Percentiles rank a stretch among this genome's conserved stretches.
Evolutionary conservation across 2,888 invertebrate genomes (phyloP).

Genomic region (Phlogophora meticulosa): DNA sequence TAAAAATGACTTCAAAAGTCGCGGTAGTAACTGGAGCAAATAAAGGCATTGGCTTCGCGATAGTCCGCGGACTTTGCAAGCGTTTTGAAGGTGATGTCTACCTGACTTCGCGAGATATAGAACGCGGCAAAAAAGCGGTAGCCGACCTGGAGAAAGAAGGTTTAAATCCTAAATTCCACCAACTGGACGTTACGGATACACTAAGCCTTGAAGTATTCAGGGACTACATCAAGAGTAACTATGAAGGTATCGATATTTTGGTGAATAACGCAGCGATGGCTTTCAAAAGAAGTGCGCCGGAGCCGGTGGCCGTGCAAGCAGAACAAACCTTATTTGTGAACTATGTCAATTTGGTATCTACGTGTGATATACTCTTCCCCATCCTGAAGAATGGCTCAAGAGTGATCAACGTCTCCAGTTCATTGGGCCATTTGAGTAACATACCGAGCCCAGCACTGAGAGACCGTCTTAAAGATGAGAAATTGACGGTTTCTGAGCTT

Average conservation of each 20-base stretch:
- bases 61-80: slow-evolving; percentile 93
- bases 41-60: slow-evolving; percentile 94
- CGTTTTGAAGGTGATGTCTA: slow-evolving; percentile 93
- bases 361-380: slow-evolving; percentile 94
- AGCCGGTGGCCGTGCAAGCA: slow-evolving; percentile 93
- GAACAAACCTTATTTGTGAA: slow-evolving; percentile 93
- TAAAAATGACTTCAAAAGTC: slow-evolving; percentile 78
- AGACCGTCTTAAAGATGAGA: slow-evolving; percentile 88
- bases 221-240: slow-evolving; percentile 90
- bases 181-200: slow-evolving; percentile 92
- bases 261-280: slow-evolving; percentile 95
- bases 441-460: slow-evolving; percentile 91
- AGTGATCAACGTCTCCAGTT: slow-evolving; percentile 94
- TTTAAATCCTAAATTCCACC: slow-evolving; percentile 91
- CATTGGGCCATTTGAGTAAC: slow-evolving; percentile 90
- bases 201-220: slow-evolving; percentile 91
- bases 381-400: slow-evolving; percentile 93
- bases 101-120: slow-evolving; percentile 92
- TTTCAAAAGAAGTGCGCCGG: slow-evolving; percentile 91
- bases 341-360: slow-evolving; percentile 92
- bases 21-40: slow-evolving; percentile 93
- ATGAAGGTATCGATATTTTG: slow-evolving; percentile 93
- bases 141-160: slow-evolving; percentile 90
- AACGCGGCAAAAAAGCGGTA: slow-evolving; percentile 91
- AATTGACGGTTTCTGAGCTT: slow-evolving; percentile 91